phyloP scores from a whole-genome alignment of 2,113 vertebrate species.

The Tenrec ecaudatus region DNA sequence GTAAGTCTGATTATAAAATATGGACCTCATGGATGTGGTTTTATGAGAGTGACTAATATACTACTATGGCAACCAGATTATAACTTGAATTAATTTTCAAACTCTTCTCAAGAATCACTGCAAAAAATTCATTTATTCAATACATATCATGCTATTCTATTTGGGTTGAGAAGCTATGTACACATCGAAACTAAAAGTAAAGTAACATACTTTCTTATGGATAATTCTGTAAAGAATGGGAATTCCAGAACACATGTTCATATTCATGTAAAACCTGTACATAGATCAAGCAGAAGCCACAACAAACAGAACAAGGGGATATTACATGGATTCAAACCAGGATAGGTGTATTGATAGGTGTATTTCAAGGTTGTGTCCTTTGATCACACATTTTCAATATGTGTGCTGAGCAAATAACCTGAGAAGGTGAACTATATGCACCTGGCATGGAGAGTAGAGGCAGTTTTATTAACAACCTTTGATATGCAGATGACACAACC shows the following conservation, averaged over 20 bases:
- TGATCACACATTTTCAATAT: neutral
- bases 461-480: too few species aligned
- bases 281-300: too few species aligned
- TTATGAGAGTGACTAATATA: conserved; percentile 37
- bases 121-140: neutral
- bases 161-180: neutral
- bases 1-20: conserved; percentile 52
- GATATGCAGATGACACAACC: neutral
- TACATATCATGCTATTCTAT: neutral
- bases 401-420: neutral
- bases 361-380: neutral
- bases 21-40: conserved; percentile 23
- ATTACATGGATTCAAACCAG: neutral
- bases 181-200: neutral
- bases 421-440: neutral
- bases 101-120: neutral
- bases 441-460: neutral
- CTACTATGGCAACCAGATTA: conserved; percentile 6
- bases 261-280: neutral
- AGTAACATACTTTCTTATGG: neutral
- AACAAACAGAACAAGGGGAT: neutral
- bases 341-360: neutral
- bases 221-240: neutral
- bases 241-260: neutral
- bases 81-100: conserved; percentile 34